Evolutionary conservation across 2,888 invertebrate genomes (phyloP), one percentile per base, ranked within the genome.

Genomic region (Latrodectus elegans): DNA sequence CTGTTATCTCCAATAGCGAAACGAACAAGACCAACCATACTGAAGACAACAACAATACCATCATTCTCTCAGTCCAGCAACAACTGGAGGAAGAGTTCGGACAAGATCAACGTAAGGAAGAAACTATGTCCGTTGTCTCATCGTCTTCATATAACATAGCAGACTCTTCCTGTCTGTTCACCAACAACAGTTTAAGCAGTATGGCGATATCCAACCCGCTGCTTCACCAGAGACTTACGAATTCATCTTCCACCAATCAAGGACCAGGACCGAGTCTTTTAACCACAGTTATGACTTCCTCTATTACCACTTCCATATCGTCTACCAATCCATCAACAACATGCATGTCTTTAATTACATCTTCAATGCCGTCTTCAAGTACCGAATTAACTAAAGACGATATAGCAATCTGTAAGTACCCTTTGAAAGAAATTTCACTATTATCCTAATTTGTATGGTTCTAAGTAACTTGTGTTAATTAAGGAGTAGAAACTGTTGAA

Each of bases 1-100:
- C 92, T n/a, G 91, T 91, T 55, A 89, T 88, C 51, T 67, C 65
- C 15, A 86, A 77, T 26, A 51, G 72, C 8, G 81, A 86, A 15
- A n/a, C 74, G 8, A 53, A 60, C 74, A 75, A 70, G 8, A 81
- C 60, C 9, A 53, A 14, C 10, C 22, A 49, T 60, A 22, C 55
- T 22, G 86, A 87, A 9, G 81, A 87, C 22, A 75, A 75, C 8
- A 52, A 51, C 26, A 76, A 80, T 8, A 65, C 80, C 26, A 71
- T 65, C 38, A 70, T 75, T 55, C 79, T 85, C 70, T 75, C 71
- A 14, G 71, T 78, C 73, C 78, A 78, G 49, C 84, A 84, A 49
- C 78, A 84, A 38, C 84, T 73, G 77, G 76, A 78, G 26, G 83
- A 84, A 64, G 84, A 84, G 22, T 67, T 78, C 14, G 65, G 71